Base-by-base conservation (phyloP, 1,140 invertebrate species). In the Cotesia typhae region DNA sequence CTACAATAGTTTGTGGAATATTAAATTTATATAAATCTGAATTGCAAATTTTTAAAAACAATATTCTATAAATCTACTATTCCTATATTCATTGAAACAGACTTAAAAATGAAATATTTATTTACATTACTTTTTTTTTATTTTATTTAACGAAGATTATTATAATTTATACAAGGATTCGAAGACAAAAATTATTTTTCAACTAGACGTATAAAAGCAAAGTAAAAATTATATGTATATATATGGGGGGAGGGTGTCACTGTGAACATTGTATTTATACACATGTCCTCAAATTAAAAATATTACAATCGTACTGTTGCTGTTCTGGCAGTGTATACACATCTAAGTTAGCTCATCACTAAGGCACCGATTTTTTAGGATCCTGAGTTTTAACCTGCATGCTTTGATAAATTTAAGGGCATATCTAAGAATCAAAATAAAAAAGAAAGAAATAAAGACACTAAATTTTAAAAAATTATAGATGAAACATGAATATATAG, bases 341-440 rank as follows among this genome's bases (percentile, higher is more conserved):
- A 74, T 76, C 67, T 37, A 63, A 69, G 53, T 73, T 73, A 72
- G 61, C 72, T 74, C 70, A 35, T 73, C 57, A 61, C 72, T 73
- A 87, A 87, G 85, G 85, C 85, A 87, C 85, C 85, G 81, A 82
- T 81, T 82, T 81, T 82, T 81, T 79, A 12, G 79, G 79, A 84
- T 85, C 82, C 82, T 84, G 84, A 86, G 84, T 84, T 85, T 87
- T 84, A 87, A 85, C 85, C 83, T 77, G 87, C 85, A 83, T 88
- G 85, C 81, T 87, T 87, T 72, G 86, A 88, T 80, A 88, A 80
- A 82, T 88, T 88, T 64, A 88, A 81, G 82, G 86, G 85, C 84
- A 83, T 85, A 85, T 88, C 87, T 87, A 78, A 73, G 83, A 81
- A 6, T 75, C 57, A 71, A 69, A 64, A 35, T 51, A 64, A 73